Percentiles rank a stretch among this genome's conserved stretches.
Evolutionary conservation across 2,113 vertebrate genomes (phyloP).

Genomic region (Odocoileus hemionus): DNA sequence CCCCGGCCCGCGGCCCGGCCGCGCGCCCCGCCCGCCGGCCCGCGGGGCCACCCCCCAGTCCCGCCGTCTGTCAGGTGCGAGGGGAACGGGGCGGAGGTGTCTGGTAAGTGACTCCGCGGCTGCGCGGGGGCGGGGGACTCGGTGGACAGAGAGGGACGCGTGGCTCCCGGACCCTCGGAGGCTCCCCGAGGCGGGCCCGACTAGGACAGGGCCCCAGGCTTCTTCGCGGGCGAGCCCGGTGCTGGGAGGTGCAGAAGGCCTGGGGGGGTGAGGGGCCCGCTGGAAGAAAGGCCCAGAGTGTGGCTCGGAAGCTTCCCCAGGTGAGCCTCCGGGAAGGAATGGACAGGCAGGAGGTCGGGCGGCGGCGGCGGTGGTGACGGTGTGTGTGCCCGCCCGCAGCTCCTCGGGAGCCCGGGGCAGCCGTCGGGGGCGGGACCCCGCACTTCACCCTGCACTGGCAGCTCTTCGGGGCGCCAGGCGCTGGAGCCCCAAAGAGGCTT

Average conservation of each 20-base stretch:
- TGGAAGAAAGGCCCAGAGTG: not conserved
- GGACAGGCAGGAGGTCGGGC: not conserved
- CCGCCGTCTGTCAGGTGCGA: constrained; percentile 63
- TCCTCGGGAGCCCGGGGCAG: not conserved
- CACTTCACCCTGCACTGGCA: not conserved
- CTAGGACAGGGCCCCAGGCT: not conserved
- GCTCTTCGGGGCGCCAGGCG: constrained; percentile 16
- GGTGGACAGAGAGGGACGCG: not conserved
- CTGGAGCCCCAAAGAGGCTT: not conserved
- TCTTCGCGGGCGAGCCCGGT: not conserved
- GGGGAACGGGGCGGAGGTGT: constrained; percentile 52
- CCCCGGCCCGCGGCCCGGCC: constrained; percentile 33
- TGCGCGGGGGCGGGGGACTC: constrained; percentile 55
- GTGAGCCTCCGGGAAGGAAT: not conserved
- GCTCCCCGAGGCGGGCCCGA: not conserved
- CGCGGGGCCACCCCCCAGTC: not conserved
- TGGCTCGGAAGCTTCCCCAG: not conserved
- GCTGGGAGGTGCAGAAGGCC: not conserved
- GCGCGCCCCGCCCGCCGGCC: constrained; percentile 14
- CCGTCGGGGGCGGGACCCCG: constrained; percentile 35
- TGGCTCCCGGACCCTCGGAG: not conserved
- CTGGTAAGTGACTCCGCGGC: constrained; percentile 66
- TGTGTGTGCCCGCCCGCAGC: not conserved
- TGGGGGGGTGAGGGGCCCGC: not conserved
- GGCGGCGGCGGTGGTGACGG: not conserved